Conservation (phyloP, 2,797 vertebrate genomes). For the Natrix natrix region DNA sequence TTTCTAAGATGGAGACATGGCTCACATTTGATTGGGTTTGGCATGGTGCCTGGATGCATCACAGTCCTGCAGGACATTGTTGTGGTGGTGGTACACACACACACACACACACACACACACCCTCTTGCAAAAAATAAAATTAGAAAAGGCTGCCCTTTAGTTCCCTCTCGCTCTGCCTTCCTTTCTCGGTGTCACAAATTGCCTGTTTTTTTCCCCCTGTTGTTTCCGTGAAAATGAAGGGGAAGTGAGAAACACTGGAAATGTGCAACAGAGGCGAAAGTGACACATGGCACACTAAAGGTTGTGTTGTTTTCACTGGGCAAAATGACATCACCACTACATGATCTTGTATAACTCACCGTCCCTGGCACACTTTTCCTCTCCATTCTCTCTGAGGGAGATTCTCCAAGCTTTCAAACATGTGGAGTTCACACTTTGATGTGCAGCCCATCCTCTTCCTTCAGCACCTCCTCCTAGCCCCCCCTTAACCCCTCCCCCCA, state of each 20-base stretch:
- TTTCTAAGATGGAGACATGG: not conserved
- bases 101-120: no score
- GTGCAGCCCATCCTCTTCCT: not conserved
- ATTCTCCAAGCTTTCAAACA: not conserved
- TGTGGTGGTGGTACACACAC: not conserved
- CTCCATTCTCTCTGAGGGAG: not conserved
- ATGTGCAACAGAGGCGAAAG: not conserved
- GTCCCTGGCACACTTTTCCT: not conserved
- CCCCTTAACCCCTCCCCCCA: no score
- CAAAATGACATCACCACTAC: not conserved
- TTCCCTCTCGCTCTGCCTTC: not conserved
- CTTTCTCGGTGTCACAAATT: not conserved
- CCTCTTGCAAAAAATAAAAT: not conserved
- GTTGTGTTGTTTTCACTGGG: conserved; percentile 12
- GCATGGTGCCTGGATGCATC: not conserved
- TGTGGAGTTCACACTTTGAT: not conserved
- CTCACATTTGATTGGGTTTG: not conserved
- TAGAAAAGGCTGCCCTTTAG: not conserved
- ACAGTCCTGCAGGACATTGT: not conserved
- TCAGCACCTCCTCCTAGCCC: no score
- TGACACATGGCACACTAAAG: not conserved
- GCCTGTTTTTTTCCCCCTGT: not conserved
- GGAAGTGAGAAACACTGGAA: not conserved
- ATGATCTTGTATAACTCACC: no score
- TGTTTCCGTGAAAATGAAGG: not conserved